Evolutionary conservation across 53 echinoderm and acorn worm species (phyloP).

Genomic region (Stichopus horrens): DNA sequence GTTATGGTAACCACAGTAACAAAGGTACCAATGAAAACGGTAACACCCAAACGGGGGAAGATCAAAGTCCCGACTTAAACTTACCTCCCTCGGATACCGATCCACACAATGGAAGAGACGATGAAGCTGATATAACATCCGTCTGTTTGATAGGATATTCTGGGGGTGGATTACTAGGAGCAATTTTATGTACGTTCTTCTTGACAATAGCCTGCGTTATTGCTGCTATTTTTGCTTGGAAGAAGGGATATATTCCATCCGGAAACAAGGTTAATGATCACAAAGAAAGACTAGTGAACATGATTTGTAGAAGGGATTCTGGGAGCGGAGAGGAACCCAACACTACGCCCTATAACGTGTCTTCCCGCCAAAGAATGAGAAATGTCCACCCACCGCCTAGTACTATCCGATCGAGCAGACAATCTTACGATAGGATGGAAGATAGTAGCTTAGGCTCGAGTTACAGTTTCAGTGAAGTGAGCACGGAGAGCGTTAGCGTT

Average conservation of each 20-base stretch:
- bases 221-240: conserved; percentile 10
- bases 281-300: conserved; percentile 21
- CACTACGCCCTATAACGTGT: not conserved
- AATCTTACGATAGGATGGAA: conserved; percentile 73
- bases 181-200: conserved; percentile 13
- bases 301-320: conserved; percentile 5
- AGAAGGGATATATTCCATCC: not conserved
- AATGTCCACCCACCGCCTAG: conserved; percentile 53
- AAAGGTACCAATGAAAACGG: not conserved
- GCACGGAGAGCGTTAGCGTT: conserved; percentile 60
- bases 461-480: conserved; percentile 60
- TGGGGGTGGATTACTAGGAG: not conserved
- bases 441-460: conserved; percentile 64
- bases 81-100: not conserved
- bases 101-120: not conserved
- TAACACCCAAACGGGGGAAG: not conserved
- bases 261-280: not conserved
- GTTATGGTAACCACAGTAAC: not conserved
- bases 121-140: not conserved
- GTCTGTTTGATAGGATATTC: conserved; percentile 8
- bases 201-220: conserved; percentile 9
- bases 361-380: conserved; percentile 12
- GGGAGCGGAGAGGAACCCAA: not conserved
- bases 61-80: not conserved
- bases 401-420: conserved; percentile 51